Evolutionary conservation across 1,140 invertebrate species (phyloP).

Genomic region (Portunus trituberculatus): DNA sequence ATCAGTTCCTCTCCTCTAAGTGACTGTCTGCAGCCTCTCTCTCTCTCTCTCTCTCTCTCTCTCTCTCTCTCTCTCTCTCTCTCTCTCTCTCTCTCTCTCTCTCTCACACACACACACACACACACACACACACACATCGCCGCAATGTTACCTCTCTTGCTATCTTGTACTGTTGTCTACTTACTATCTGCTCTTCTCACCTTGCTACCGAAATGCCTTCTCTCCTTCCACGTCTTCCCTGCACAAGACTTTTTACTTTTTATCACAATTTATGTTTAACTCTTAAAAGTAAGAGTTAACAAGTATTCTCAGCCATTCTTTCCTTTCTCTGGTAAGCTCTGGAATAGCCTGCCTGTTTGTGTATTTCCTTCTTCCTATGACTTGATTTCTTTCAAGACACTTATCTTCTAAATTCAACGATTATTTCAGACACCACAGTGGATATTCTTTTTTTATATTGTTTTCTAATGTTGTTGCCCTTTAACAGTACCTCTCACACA

Average conservation of each 20-base stretch:
- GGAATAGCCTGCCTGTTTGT: no score
- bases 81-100: not conserved
- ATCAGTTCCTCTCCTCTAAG: not conserved
- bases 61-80: conserved; percentile 38
- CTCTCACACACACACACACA: not conserved
- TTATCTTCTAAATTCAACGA: no score
- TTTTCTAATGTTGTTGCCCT: not conserved
- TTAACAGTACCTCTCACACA: not conserved
- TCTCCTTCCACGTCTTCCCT: no score
- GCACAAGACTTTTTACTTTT: no score
- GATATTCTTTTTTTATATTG: not conserved
- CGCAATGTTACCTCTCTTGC: not conserved
- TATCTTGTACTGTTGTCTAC: not conserved
- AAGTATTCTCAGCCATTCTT: no score
- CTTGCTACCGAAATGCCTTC: not conserved
- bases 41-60: conserved; percentile 58
- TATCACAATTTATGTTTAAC: no score
- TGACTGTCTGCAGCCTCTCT: not conserved
- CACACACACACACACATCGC: not conserved
- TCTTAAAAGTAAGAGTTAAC: no score
- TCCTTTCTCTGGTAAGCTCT: no score
- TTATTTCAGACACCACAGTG: not conserved
- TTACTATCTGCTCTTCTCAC: not conserved
- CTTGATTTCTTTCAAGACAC: no score
- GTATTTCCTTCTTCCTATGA: no score